Conservation (phyloP, 2,797 vertebrate species). For the Bradypodion pumilum region DNA sequence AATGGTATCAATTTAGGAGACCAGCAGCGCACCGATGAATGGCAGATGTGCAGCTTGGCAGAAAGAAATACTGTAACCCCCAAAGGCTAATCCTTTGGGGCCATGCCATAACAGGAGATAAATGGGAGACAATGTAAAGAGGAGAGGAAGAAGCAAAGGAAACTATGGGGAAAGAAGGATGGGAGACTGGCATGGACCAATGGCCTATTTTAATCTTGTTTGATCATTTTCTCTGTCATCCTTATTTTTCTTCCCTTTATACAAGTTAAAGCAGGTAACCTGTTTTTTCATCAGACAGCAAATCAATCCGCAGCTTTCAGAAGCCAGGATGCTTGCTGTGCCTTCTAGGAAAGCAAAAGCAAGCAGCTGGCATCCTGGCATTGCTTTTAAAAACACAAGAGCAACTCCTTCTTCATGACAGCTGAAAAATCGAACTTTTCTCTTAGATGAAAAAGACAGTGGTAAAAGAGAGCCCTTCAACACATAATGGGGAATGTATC, state of each 20-base stretch:
- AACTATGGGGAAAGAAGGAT: neutral
- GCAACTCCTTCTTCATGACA: neutral
- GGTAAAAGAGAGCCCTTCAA: neutral
- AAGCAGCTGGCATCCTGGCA: neutral
- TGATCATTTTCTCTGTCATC: neutral
- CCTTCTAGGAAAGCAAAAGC: neutral
- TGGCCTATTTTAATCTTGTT: conserved; percentile 24
- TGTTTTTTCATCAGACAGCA: neutral
- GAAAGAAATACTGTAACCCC: conserved; percentile 15
- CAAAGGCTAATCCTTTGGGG: neutral
- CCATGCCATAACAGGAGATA: neutral
- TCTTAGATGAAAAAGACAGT: neutral
- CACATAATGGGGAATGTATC: too few species aligned
- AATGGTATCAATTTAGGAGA: conserved; percentile 24
- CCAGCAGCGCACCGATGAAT: conserved; percentile 24
- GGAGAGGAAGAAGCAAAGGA: neutral
- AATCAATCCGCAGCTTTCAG: conserved; percentile 20
- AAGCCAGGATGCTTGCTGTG: conserved; percentile 2
- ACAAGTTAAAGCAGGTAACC: neutral
- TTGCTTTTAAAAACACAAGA: conserved; percentile 11
- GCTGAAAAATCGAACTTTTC: neutral
- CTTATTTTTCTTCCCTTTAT: neutral
- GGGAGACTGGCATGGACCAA: neutral
- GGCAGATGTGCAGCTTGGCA: conserved; percentile 16
- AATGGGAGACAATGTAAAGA: neutral